phyloP scores from a whole-genome alignment of 2,888 invertebrate species.

The Dicyrtoma fusca region DNA sequence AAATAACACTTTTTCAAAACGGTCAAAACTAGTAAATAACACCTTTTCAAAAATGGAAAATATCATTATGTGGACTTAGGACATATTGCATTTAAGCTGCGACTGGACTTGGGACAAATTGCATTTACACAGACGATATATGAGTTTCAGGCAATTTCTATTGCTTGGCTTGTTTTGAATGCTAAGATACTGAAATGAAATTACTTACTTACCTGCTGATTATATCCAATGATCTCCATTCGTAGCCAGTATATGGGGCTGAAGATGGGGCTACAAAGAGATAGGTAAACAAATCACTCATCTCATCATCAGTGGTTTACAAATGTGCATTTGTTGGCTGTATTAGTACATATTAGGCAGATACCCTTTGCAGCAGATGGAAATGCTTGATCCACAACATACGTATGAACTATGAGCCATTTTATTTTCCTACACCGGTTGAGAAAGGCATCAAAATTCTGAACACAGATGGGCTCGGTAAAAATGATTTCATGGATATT shows the following conservation, averaged over 20 bases:
- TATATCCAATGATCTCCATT: conserved; percentile 40
- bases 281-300: neutral
- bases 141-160: no score
- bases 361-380: no score
- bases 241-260: conserved; percentile 31
- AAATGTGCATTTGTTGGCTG: neutral
- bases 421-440: conserved; percentile 33
- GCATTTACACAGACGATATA: no score
- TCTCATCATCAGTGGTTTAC: neutral
- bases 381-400: conserved; percentile 1
- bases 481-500: conserved; percentile 35
- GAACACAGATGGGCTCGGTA: conserved; percentile 31
- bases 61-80: no score
- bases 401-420: conserved; percentile 22
- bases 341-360: neutral
- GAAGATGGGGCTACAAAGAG: neutral
- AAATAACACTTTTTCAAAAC: no score
- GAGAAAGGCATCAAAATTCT: conserved; percentile 40
- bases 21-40: no score
- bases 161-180: no score
- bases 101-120: no score
- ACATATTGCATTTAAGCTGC: no score
- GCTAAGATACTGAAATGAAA: no score
- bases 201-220: conserved; percentile 7
- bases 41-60: no score